Base-by-base conservation (phyloP, 2,113 vertebrate genomes). In the Oreotragus oreotragus region DNA sequence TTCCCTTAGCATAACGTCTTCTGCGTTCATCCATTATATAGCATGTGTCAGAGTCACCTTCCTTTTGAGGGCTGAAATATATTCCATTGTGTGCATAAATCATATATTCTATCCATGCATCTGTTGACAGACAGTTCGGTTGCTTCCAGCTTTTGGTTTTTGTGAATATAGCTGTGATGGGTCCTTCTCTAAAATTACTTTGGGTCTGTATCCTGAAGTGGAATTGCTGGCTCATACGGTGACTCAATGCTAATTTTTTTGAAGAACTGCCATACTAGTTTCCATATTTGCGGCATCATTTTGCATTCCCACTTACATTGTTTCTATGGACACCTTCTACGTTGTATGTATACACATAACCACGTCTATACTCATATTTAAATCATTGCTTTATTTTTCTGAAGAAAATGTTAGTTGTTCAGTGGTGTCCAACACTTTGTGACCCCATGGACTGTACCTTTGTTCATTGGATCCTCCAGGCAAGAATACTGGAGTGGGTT, bases 341-440 rank as follows among this genome's bases (percentile, higher is more conserved):
- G 11, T 23, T 36, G 5, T 49, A 30, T 91, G n/a, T 49, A 17
- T 14, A 76, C 15, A 36, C 5, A 15, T 39, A 95, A 30, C 19
- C 19, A 53, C 33, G 66, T 84, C 12, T 45, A 53, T 2, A 21
- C 27, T 60, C 27, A 21, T n/a, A 28, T 5, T 1, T 25, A 33
- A 15, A 58, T 33, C 23, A 33, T 5, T 60, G 14, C 51, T 64
- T 93, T 84, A 15, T 45, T 12, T 66, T 83, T n/a, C 33, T 14
- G 17, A 77, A 53, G 21, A 92, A 92, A 93, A n/a, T 39, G 66
- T 39, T 70, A 39, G 21, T 23, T 70, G 19, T 39, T 39, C 66
- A 39, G n/a, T 70, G 2, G 1, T 39, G 66, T 70, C 66, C 0
- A 0, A 39, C 66, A 39, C n/a, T 70, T 70, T 6, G 10, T 39